Evolutionary conservation across 2,888 invertebrate species (phyloP).

Genomic region (Yponomeuta sedellus): DNA sequence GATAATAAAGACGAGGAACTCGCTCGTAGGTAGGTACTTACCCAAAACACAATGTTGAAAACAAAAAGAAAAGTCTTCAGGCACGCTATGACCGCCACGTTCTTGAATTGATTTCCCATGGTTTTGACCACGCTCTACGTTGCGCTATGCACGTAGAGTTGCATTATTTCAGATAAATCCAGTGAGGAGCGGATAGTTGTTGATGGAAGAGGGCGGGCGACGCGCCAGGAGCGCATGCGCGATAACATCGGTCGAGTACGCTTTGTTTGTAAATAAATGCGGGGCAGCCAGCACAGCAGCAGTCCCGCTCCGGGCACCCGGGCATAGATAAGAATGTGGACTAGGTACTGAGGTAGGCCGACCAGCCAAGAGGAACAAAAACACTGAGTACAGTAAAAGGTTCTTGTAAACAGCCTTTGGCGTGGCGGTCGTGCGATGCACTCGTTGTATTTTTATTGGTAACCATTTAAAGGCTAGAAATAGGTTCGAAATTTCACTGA

Average conservation of each 20-base stretch:
- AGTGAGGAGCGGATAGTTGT: slow-evolving; percentile 1
- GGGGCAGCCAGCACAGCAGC: no score
- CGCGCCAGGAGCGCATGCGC: slow-evolving; percentile 46
- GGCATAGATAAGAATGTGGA: no score
- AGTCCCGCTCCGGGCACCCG: not conserved
- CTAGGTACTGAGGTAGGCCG: not conserved
- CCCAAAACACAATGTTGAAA: slow-evolving; percentile 89
- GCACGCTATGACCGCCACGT: slow-evolving; percentile 84
- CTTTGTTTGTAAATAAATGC: slow-evolving; percentile 43
- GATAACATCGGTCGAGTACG: slow-evolving; percentile 41
- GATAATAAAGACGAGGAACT: not conserved
- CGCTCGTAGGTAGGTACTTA: slow-evolving; percentile 74
- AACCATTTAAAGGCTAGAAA: no score
- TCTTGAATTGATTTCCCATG: slow-evolving; percentile 85
- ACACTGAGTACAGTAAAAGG: no score
- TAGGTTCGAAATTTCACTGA: no score
- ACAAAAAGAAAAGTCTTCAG: slow-evolving; percentile 86
- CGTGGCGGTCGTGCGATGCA: no score
- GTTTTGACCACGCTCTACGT: not conserved
- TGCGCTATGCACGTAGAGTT: not conserved
- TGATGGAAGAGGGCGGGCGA: slow-evolving; percentile 13
- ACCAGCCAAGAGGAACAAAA: no score
- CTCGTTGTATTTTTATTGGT: no score
- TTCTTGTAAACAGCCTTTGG: no score
- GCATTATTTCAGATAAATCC: not conserved